Conservation (phyloP, 1,140 invertebrate species). For the Ceratina calcarata region DNA sequence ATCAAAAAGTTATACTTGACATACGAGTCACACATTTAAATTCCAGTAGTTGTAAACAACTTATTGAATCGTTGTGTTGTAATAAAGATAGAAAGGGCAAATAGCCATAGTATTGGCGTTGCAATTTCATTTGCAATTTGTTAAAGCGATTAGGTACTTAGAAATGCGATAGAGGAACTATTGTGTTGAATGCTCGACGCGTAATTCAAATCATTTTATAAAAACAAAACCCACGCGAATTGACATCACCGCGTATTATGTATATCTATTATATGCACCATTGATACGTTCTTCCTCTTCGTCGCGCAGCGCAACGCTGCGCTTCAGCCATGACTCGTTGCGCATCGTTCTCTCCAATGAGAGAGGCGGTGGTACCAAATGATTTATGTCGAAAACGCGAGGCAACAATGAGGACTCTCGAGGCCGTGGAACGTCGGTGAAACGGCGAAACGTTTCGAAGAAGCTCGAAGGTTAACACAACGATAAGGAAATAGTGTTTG, state of each 20-base stretch:
- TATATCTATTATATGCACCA: conserved; percentile 12
- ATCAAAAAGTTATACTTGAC: too few species aligned
- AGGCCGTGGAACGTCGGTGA: background rate
- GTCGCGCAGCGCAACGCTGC: background rate
- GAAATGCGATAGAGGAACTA: background rate
- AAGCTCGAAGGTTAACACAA: conserved; percentile 6
- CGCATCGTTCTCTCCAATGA: conserved; percentile 6
- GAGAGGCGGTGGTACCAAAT: background rate
- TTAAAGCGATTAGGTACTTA: background rate
- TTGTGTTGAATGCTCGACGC: background rate
- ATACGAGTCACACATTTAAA: too few species aligned
- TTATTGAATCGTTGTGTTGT: too few species aligned
- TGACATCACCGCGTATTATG: conserved; percentile 24
- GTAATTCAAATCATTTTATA: conserved; percentile 7
- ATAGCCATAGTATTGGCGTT: too few species aligned
- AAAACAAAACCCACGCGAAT: background rate
- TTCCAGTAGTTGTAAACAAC: too few species aligned
- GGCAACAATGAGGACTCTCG: background rate
- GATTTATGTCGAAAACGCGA: background rate
- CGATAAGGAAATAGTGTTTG: background rate
- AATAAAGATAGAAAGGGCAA: background rate
- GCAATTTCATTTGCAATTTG: background rate
- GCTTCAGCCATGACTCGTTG: background rate
- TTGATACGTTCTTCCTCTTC: background rate
- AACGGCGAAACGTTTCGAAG: background rate